Conservation (phyloP, 1,140 invertebrate species). For the Sinella curviseta region DNA sequence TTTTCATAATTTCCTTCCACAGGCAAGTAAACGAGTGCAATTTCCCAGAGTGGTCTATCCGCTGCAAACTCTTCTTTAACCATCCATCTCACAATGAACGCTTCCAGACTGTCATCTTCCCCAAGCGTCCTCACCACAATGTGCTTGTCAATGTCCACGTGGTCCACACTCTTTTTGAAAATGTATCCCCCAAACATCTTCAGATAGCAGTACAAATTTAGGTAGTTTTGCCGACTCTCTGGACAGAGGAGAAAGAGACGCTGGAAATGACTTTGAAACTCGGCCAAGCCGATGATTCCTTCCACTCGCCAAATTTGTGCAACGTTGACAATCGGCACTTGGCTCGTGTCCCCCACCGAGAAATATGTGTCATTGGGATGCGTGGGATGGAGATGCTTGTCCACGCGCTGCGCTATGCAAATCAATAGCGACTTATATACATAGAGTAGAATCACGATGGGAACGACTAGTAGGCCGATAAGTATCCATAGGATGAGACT, state of each 20-base stretch:
- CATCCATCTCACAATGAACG: conserved; percentile 24
- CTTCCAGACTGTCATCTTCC: background rate
- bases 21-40: conserved; percentile 22
- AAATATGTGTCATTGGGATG: conserved; percentile 38
- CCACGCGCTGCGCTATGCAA: background rate
- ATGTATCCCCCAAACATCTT: conserved; percentile 34
- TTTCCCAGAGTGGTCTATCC: conserved; percentile 26
- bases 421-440: conserved; percentile 25
- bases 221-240: conserved; percentile 18
- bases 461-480: background rate
- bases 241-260: conserved; percentile 19
- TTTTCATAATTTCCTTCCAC: background rate
- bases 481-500: conserved; percentile 34
- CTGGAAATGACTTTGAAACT: conserved; percentile 31
- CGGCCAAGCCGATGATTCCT: conserved; percentile 22
- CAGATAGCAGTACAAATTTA: conserved; percentile 32
- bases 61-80: conserved; percentile 25
- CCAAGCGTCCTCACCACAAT: background rate
- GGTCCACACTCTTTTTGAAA: conserved; percentile 25
- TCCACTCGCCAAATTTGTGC: conserved; percentile 39
- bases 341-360: conserved; percentile 16
- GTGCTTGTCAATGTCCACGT: conserved; percentile 36
- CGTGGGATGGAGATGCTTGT: conserved; percentile 10
- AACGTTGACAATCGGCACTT: conserved; percentile 35
- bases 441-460: conserved; percentile 25